Percentiles rank a stretch among this genome's conserved stretches.
Conservation (phyloP, 2,888 invertebrate species). For the Coleophora flavipennella region DNA sequence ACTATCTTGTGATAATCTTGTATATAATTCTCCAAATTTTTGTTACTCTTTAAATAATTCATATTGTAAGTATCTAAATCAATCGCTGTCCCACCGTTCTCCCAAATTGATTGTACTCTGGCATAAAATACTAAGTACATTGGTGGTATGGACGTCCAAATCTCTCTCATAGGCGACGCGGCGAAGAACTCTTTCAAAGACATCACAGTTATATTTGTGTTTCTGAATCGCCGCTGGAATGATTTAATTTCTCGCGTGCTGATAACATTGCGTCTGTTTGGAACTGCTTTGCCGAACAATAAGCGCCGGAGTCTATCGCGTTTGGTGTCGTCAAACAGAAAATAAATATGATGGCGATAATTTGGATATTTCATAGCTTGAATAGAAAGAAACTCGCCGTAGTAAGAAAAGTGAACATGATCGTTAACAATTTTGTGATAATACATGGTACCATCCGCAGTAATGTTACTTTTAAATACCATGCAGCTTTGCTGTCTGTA, state of each 20-base stretch:
- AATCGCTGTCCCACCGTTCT: constrained; percentile 65
- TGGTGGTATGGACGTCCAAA: constrained; percentile 60
- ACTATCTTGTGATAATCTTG: too few relatives aligned
- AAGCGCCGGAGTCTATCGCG: too few relatives aligned
- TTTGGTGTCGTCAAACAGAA: constrained; percentile 42
- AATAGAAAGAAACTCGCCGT: constrained; percentile 39
- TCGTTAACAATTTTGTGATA: constrained; percentile 42
- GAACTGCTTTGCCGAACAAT: too few relatives aligned
- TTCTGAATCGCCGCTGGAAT: constrained; percentile 42
- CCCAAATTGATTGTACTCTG: constrained; percentile 67
- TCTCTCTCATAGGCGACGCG: constrained; percentile 56
- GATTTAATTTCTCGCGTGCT: constrained; percentile 30
- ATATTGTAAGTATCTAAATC: constrained; percentile 37
- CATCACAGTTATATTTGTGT: constrained; percentile 52
- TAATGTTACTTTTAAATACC: constrained; percentile 33
- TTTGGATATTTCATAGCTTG: constrained; percentile 41
- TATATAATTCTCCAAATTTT: too few relatives aligned
- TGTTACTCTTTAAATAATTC: too few relatives aligned
- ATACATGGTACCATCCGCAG: constrained; percentile 38
- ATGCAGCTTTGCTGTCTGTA: constrained; percentile 38
- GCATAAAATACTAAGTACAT: constrained; percentile 61
- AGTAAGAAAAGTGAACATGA: constrained; percentile 29
- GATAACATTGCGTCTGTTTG: background rate
- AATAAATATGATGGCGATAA: constrained; percentile 40
- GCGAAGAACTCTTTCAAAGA: constrained; percentile 55